phyloP scores from a whole-genome alignment of 1,140 invertebrate species.

The Drosophila grimshawi region DNA sequence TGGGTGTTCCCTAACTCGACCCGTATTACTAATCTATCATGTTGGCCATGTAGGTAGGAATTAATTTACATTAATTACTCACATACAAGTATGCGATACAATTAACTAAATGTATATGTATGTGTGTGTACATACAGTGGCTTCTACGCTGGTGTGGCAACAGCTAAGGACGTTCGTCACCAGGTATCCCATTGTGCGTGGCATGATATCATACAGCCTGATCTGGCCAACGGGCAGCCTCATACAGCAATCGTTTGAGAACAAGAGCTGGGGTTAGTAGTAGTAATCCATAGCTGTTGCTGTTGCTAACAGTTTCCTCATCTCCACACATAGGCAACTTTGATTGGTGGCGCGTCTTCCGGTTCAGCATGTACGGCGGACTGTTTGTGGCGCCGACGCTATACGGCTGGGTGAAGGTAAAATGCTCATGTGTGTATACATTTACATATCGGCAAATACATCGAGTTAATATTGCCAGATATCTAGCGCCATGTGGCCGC shows the following conservation, averaged over 20 bases:
- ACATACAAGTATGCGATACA: slow-evolving; percentile 24
- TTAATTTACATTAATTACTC: slow-evolving; percentile 28
- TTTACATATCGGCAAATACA: not conserved
- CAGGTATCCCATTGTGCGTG: slow-evolving; percentile 85
- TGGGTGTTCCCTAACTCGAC: slow-evolving; percentile 7
- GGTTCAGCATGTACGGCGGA: slow-evolving; percentile 90
- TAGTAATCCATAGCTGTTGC: not conserved
- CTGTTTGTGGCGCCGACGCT: slow-evolving; percentile 90
- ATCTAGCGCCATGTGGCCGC: slow-evolving; percentile 88
- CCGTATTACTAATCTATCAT: slow-evolving; percentile 8
- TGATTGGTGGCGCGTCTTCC: slow-evolving; percentile 86
- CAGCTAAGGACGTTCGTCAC: slow-evolving; percentile 67
- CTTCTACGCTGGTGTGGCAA: slow-evolving; percentile 54
- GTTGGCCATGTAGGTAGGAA: slow-evolving; percentile 26
- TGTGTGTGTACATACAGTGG: slow-evolving; percentile 39
- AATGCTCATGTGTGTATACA: too few species aligned
- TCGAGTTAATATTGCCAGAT: slow-evolving; percentile 31
- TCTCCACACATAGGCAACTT: slow-evolving; percentile 77
- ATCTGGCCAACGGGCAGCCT: slow-evolving; percentile 90
- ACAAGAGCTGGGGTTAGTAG: slow-evolving; percentile 74
- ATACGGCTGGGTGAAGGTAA: slow-evolving; percentile 88
- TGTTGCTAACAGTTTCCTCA: not conserved
- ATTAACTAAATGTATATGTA: not conserved
- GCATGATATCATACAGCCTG: slow-evolving; percentile 91
- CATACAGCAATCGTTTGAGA: slow-evolving; percentile 87